Percentiles rank a stretch among this genome's conserved stretches.
Evolutionary conservation across 2,797 vertebrate species (phyloP).

Genomic region (Rhadinocentrus ornatus): DNA sequence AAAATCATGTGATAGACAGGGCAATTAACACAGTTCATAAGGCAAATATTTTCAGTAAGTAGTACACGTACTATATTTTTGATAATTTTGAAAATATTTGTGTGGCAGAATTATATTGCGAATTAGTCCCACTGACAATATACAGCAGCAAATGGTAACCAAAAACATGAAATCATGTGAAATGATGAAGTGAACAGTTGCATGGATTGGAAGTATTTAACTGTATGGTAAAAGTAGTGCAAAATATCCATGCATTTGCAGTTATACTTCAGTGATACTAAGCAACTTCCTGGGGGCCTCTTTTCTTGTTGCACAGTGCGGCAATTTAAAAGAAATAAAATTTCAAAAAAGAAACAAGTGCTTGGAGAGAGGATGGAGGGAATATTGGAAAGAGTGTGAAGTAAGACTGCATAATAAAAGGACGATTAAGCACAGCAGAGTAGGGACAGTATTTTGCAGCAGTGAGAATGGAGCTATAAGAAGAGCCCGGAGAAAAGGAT

Average conservation of each 20-base stretch:
- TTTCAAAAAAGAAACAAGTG: not conserved
- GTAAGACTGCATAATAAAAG: slow-evolving; percentile 37
- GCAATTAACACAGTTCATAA: slow-evolving; percentile 51
- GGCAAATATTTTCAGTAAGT: slow-evolving; percentile 43
- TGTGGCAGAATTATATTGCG: not conserved
- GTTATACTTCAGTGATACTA: too few species aligned
- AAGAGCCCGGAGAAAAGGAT: slow-evolving; percentile 16
- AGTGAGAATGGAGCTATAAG: slow-evolving; percentile 5
- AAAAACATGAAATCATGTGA: not conserved
- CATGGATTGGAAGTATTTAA: not conserved
- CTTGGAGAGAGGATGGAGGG: slow-evolving; percentile 18
- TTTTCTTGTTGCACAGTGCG: not conserved
- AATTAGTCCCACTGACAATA: not conserved
- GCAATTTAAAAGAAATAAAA: not conserved
- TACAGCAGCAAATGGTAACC: not conserved
- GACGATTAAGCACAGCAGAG: slow-evolving; percentile 36
- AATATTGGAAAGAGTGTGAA: slow-evolving; percentile 1
- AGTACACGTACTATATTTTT: not conserved
- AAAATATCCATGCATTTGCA: not conserved
- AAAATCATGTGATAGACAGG: slow-evolving; percentile 34
- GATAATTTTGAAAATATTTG: not conserved
- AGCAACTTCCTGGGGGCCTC: not conserved
- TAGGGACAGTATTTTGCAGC: slow-evolving; percentile 16
- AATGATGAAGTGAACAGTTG: not conserved
- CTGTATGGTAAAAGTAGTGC: not conserved